Base-by-base conservation (phyloP, 2,113 vertebrate genomes). In the Atrichornis clamosus region DNA sequence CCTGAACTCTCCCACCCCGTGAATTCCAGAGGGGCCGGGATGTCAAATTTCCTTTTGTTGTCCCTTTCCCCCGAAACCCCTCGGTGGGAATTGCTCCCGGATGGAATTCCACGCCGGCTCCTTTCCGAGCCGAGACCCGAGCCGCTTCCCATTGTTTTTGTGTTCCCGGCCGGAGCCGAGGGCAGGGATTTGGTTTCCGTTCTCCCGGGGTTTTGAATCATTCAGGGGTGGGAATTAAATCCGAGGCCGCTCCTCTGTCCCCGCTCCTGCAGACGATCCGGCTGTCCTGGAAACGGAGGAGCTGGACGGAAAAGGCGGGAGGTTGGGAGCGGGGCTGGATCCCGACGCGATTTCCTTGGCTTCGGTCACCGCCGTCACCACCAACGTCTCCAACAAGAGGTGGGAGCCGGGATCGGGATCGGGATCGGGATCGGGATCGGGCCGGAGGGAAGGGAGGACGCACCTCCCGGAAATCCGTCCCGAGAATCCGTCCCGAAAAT, bases 371-470 rank as follows among this genome's bases (percentile, higher is more conserved):
- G 99, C 99, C 3, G 98, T 99, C 92, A 99, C 99, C 95, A 99
- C 98, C 87, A 99, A 99, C 15, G 99, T 99, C 62, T 99, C 99
- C 10, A 99, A 99, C 32, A 99, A 99, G 88, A 98, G 99, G 99
- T 98, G 93, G 97, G 96, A n/a, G 10, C 20, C 4, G 2, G n/a
- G n/a, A n/a, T n/a, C n/a, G n/a, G n/a, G n/a, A n/a, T n/a, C n/a
- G n/a, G n/a, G n/a, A n/a, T n/a, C n/a, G n/a, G 9, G 10, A 1
- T 0, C 9, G 62, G 59, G 30, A 12, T 23, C 1, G 32, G 8
- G 30, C 32, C 12, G 23, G 44, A 1, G 1, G 46, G 23, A 73
- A 33, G 35, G 6, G 68, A 62, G 39, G 75, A 2, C 7, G 0
- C n/a, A n/a, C n/a, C n/a, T n/a, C n/a, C n/a, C n/a, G n/a, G n/a